Percentiles rank a stretch among this genome's conserved stretches.
phyloP scores from a whole-genome alignment of 2,797 vertebrate species.

The Poeciliopsis turneri region DNA sequence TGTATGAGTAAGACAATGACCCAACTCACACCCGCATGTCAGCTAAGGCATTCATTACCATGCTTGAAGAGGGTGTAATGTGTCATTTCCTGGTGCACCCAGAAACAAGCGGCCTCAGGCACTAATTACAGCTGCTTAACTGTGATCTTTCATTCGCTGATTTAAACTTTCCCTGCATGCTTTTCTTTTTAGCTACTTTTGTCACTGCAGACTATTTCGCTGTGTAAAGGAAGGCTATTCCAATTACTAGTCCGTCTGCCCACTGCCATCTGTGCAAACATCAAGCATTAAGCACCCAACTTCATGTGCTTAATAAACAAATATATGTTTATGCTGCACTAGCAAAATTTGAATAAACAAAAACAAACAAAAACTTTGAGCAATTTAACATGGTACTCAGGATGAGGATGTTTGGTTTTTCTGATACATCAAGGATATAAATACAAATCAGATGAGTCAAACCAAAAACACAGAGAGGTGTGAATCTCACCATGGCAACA shows the following conservation, averaged over 20 bases:
- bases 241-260: conserved; percentile 67
- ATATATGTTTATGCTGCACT: conserved; percentile 40
- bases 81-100: conserved; percentile 53
- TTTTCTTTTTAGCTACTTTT: conserved; percentile 18
- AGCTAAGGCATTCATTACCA: conserved; percentile 71
- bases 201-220: conserved; percentile 26
- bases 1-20: conserved; percentile 67
- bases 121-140: conserved; percentile 69
- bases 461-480: not conserved
- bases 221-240: conserved; percentile 39
- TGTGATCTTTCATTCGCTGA: conserved; percentile 41
- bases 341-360: conserved; percentile 8
- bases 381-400: not conserved
- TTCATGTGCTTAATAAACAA: conserved; percentile 41
- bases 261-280: conserved; percentile 69
- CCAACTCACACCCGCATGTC: conserved; percentile 69
- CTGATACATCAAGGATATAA: not conserved
- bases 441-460: conserved; percentile 11
- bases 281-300: conserved; percentile 38
- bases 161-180: conserved; percentile 36
- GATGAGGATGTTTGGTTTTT: not conserved
- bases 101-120: conserved; percentile 43
- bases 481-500: conserved; percentile 22
- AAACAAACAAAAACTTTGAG: conserved; percentile 5
- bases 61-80: conserved; percentile 45